Conservation (phyloP, 2,113 vertebrate genomes). For the Mola mola region DNA sequence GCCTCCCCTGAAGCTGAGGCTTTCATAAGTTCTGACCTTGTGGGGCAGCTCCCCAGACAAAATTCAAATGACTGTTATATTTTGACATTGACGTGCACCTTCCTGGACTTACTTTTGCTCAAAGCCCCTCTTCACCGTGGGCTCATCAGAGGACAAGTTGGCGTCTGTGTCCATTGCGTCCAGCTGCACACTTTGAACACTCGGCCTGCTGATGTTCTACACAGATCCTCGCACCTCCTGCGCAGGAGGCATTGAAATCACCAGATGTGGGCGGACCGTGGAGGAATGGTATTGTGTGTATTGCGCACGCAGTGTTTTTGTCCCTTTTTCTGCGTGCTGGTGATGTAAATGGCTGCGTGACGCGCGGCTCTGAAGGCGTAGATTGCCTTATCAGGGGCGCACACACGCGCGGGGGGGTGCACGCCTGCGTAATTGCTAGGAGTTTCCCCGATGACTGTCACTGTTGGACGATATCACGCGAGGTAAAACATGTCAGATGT, state of each 20-base stretch:
- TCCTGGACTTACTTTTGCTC: constrained; percentile 78
- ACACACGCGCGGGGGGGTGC: constrained; percentile 48
- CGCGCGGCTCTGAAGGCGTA: constrained; percentile 28
- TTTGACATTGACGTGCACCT: not conserved
- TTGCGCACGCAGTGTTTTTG: not conserved
- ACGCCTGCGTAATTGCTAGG: constrained; percentile 41
- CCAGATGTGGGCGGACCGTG: not conserved
- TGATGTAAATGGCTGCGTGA: too few relatives aligned
- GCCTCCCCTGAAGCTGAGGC: too few relatives aligned
- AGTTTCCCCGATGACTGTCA: constrained; percentile 16
- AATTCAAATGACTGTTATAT: too few relatives aligned
- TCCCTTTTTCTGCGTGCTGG: not conserved
- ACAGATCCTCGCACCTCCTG: not conserved
- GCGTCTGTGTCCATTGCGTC: constrained; percentile 13
- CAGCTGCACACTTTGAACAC: constrained; percentile 8
- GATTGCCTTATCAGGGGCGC: constrained; percentile 80
- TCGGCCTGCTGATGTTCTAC: constrained; percentile 52
- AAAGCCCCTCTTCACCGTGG: constrained; percentile 47
- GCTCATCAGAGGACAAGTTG: constrained; percentile 25
- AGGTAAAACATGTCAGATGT: not conserved
- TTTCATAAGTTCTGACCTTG: too few relatives aligned
- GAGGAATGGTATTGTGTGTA: too few relatives aligned
- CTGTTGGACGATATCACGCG: not conserved
- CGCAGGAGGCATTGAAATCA: not conserved
- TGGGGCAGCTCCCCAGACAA: too few relatives aligned